Evolutionary conservation across 1,140 invertebrate species (phyloP).

Genomic region (Mizuhopecten yessoensis): DNA sequence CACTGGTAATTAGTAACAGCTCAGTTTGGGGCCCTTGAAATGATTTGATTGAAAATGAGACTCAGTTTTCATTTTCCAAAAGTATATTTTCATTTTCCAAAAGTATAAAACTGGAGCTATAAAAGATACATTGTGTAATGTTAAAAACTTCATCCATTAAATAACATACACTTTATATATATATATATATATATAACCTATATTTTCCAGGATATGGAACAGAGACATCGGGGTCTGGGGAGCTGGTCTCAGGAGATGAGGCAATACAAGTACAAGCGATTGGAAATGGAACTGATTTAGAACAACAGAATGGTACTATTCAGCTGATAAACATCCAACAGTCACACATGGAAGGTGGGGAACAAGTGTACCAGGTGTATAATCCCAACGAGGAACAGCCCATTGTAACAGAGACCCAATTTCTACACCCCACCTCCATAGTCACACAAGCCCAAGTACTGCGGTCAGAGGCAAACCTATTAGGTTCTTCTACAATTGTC

Average conservation of each 20-base stretch:
- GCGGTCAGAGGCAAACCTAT: not conserved
- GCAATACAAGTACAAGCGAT: slow-evolving; percentile 15
- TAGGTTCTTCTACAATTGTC: not conserved
- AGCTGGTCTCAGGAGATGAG: not conserved
- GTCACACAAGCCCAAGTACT: not conserved
- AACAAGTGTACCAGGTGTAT: slow-evolving; percentile 1
- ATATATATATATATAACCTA: too few relatives aligned
- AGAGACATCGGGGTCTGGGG: not conserved
- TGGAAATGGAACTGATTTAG: not conserved
- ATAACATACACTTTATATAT: too few relatives aligned
- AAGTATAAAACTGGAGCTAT: too few relatives aligned
- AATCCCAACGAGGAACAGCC: not conserved
- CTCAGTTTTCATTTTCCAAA: too few relatives aligned
- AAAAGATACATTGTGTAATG: too few relatives aligned
- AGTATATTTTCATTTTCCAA: too few relatives aligned
- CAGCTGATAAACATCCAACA: slow-evolving; percentile 14
- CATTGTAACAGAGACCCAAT: not conserved
- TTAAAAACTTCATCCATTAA: too few relatives aligned
- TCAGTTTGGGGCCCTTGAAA: too few relatives aligned
- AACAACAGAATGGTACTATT: not conserved
- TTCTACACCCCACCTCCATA: not conserved
- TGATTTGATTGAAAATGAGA: too few relatives aligned
- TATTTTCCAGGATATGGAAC: not conserved
- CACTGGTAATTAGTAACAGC: too few relatives aligned
- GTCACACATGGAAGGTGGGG: not conserved